Base-by-base conservation (phyloP, 2,888 invertebrate species). In the Phengaris arion region DNA sequence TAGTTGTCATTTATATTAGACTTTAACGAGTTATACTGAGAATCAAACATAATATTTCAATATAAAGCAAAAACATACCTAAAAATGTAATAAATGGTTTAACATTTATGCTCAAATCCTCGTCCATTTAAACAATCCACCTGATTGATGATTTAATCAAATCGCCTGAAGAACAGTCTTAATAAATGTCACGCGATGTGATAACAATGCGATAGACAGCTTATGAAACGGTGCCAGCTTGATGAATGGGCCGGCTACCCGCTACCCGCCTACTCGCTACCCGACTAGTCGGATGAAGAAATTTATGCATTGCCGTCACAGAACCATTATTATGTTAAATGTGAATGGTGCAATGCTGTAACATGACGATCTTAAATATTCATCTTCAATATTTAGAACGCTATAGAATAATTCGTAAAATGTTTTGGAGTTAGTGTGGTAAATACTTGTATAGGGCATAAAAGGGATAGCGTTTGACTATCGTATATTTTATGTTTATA, bases 181-280 rank as follows among this genome's bases (percentile, higher is more conserved):
- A 89, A 90, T 90, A 89, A 91, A 90, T 89, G 90, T 90, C 88
- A 84, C 81, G 82, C 84, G 84, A 87, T 86, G 85, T 84, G 87
- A 89, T 88, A 90, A 90, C 90, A 90, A 89, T 87, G 86, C 86
- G 85, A 90, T 87, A 86, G 90, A 88, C 87, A 86, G 86, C 85
- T 89, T 88, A 87, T 88, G 88, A 88, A 90, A 86, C 85, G 85
- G 84, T 83, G 81, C 82, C 79, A 81, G 84, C 81, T 84, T 91
- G 90, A 91, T 89, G 87, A 90, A 91, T 89, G 87, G 86, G 70
- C 48, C 74, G 2, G 52, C 52, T 52, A 52, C 52, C 52, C 52
- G 52, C 52, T 52, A 52, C 52, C 52, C 52, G 52, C 52, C 52
- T 52, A 52, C 52, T 10, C 48, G 64, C 35, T 35, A 12, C 6